These are phyloP conservation scores for Agrochola lychnidis DNA, from an alignment of 2,888 invertebrate genomes.

Conservation along the genomic window DNA sequence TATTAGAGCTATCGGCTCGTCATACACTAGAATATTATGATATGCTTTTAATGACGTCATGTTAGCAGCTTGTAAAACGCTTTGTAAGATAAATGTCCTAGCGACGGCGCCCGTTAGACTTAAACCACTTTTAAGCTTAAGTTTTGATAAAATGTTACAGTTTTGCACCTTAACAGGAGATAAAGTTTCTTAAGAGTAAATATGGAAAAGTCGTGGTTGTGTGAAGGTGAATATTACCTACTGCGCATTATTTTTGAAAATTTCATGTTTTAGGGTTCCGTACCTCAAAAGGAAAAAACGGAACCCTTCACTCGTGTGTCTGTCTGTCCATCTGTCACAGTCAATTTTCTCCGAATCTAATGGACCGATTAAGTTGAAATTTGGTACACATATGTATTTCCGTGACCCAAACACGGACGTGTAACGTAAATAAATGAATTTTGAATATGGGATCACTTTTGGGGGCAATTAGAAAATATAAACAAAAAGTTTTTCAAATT, in stretches of 20 bases:
- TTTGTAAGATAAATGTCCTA: constrained; percentile 31
- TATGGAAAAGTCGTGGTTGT: background rate
- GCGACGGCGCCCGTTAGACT: background rate
- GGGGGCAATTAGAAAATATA: too few relatives aligned
- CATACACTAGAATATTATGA: constrained; percentile 25
- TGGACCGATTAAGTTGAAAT: too few relatives aligned
- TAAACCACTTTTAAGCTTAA: constrained; percentile 17
- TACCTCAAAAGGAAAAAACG: too few relatives aligned
- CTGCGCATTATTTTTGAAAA: background rate
- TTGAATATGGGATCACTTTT: too few relatives aligned
- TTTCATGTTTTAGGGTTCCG: background rate
- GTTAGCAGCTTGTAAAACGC: constrained; percentile 22
- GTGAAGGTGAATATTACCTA: background rate
- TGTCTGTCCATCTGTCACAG: too few relatives aligned
- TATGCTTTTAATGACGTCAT: constrained; percentile 22
- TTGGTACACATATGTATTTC: too few relatives aligned
- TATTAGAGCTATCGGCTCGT: constrained; percentile 23
- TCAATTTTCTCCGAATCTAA: too few relatives aligned
- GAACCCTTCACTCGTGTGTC: too few relatives aligned
- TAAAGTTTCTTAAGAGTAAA: background rate
- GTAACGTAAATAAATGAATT: too few relatives aligned
- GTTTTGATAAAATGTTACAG: background rate
- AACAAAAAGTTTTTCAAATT: too few relatives aligned
- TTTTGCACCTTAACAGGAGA: background rate
- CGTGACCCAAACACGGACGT: too few relatives aligned